Percentiles rank a stretch among this genome's conserved stretches.
phyloP scores from a whole-genome alignment of 1,140 invertebrate genomes.

The Andrena cerasifolii region DNA sequence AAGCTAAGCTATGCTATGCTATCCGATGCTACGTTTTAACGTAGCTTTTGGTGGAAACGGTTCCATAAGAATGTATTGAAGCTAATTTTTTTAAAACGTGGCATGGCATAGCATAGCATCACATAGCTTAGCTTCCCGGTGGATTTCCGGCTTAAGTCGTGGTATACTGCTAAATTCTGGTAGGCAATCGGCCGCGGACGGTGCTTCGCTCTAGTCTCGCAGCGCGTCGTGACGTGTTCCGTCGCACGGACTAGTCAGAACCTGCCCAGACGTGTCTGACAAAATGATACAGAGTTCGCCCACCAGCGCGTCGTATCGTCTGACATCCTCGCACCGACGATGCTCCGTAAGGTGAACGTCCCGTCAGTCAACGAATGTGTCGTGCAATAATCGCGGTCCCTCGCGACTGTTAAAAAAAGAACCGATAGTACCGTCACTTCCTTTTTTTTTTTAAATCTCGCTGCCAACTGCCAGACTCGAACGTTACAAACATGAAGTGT shows the following conservation, averaged over 20 bases:
- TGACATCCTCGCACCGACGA: slow-evolving; percentile 45
- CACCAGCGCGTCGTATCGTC: slow-evolving; percentile 3
- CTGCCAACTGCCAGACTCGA: background rate
- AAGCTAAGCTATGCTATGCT: too few species aligned
- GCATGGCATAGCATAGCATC: too few species aligned
- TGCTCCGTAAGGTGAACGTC: slow-evolving; percentile 67
- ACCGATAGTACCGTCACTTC: slow-evolving; percentile 15
- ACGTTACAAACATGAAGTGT: background rate
- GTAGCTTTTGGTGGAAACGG: too few species aligned
- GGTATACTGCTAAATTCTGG: background rate
- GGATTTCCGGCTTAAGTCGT: too few species aligned
- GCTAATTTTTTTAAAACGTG: too few species aligned
- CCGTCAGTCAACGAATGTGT: slow-evolving; percentile 49
- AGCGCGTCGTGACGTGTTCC: background rate
- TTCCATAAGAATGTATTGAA: too few species aligned
- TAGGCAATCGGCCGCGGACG: background rate
- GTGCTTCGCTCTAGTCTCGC: background rate
- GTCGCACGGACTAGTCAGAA: slow-evolving; percentile 46
- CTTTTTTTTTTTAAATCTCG: slow-evolving; percentile 5
- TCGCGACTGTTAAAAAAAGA: slow-evolving; percentile 24
- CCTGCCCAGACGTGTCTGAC: slow-evolving; percentile 28
- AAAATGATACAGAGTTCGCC: slow-evolving; percentile 46
- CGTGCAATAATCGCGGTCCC: slow-evolving; percentile 35
- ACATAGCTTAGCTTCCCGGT: too few species aligned
- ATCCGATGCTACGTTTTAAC: too few species aligned